These are phyloP conservation scores for Metopolophium dirhodum DNA, from an alignment of 1,140 invertebrate genomes.

Conservation along the genomic window DNA sequence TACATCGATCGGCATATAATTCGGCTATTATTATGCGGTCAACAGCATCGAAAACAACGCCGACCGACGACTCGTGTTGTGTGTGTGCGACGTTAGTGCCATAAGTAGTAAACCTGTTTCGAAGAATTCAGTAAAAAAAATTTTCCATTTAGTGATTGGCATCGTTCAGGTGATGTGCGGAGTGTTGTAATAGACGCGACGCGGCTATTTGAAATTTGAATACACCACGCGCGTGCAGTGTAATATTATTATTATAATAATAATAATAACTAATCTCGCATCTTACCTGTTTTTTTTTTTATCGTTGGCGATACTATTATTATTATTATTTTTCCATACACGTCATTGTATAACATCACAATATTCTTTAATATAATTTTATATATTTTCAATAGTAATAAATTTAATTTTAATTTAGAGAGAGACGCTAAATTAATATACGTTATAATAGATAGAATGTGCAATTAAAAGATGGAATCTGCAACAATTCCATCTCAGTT, in stretches of 20 bases:
- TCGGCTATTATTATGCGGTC: conserved; percentile 25
- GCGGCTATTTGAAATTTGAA: background rate
- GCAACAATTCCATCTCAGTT: no score
- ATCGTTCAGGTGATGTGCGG: background rate
- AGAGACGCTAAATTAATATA: no score
- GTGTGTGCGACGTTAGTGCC: background rate
- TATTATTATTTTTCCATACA: background rate
- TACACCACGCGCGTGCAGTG: background rate
- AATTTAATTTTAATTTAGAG: no score
- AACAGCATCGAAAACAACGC: background rate
- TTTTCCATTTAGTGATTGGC: conserved; percentile 20
- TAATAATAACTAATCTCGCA: background rate
- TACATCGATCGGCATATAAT: background rate
- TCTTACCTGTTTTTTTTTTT: conserved; percentile 5
- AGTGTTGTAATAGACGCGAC: background rate
- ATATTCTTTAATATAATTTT: background rate
- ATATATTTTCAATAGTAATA: no score
- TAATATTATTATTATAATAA: background rate
- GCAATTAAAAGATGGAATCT: no score
- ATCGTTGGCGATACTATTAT: background rate
- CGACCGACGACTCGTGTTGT: background rate
- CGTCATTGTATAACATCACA: background rate
- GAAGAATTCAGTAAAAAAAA: conserved; percentile 1
- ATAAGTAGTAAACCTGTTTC: conserved; percentile 20
- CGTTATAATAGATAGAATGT: no score